Conservation (phyloP, 2,113 vertebrate genomes). For the Telmatochromis sp. region DNA sequence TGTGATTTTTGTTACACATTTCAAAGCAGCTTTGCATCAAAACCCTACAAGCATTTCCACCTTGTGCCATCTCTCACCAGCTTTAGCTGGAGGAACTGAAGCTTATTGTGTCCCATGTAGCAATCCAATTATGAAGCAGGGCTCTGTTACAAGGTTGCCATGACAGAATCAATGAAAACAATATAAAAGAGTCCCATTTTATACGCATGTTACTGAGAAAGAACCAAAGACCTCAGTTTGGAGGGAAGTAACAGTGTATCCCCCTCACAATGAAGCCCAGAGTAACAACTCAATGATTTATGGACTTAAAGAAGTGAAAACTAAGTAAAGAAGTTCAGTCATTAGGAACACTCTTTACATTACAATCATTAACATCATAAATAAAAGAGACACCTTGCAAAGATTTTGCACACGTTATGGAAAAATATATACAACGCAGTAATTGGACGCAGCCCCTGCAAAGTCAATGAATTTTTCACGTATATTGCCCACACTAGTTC, state of each 20-base stretch:
- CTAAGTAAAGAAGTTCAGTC: not conserved
- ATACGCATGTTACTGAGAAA: constrained; percentile 21
- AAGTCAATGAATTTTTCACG: not conserved
- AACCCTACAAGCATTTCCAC: not conserved
- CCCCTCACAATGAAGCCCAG: not conserved
- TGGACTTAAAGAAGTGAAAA: not conserved
- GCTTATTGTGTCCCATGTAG: constrained; percentile 23
- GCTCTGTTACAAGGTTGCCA: constrained; percentile 53
- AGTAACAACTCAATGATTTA: not conserved
- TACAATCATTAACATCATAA: not conserved
- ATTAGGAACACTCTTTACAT: not conserved
- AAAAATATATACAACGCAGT: not conserved
- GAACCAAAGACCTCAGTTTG: not conserved
- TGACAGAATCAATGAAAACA: constrained; percentile 71
- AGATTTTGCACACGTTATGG: not conserved
- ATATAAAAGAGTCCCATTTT: constrained; percentile 51
- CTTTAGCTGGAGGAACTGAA: not conserved
- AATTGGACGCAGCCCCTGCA: not conserved
- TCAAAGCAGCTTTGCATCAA: not conserved
- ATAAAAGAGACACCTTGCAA: not conserved
- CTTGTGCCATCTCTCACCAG: not conserved
- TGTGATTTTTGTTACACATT: not conserved
- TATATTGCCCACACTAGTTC: not conserved
- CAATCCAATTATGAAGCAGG: constrained; percentile 62
- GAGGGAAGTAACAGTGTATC: constrained; percentile 32